Base-by-base conservation (phyloP, 2,888 invertebrate genomes). In the Pristionchus maxplancki region DNA sequence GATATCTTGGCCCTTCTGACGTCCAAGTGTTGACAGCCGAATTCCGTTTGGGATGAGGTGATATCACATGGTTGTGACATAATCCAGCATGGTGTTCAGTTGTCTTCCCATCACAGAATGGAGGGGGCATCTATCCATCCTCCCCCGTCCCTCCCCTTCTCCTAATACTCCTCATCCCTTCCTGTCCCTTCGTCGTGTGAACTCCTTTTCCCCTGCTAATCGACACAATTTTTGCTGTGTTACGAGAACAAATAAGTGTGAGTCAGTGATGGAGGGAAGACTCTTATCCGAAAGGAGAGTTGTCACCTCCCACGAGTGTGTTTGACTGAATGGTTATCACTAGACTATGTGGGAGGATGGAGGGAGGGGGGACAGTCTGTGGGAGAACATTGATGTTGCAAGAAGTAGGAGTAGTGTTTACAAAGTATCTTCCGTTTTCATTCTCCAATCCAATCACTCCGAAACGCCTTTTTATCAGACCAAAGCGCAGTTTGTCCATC, bases 221-320 rank as follows among this genome's bases (percentile, higher is more conserved):
- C 78, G 78, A 28, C 78, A 78, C 44, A 78, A 78, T 44, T 44
- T 74, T 40, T 37, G 40, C 78, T n/a, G 78, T 78, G n/a, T 9
- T 44, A 40, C 44, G 78, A 78, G 78, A 78, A 78, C 78, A 78
- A 78, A 78, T 78, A 78, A 44, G 78, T 44, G 78, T 78, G 78
- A 78, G 78, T 78, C 78, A 78, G 44, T 11, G 44, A n/a, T n/a
- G n/a, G n/a, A n/a, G n/a, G n/a, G n/a, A n/a, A n/a, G 24, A 17
- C n/a, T n/a, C 78, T 78, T 78, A 78, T 78, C 78, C 78, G 78
- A 78, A 78, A 78, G 78, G 20, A 40, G 78, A 78, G 78, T 78
- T 78, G 48, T 78, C 78, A 78, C 78, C 78, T 24, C 78, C 34
- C 28, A 78, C 44, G 17, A 24, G 58, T 58, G 24, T 13, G 20